phyloP scores from a whole-genome alignment of 2,113 vertebrate species.

The Nibea coibor region DNA sequence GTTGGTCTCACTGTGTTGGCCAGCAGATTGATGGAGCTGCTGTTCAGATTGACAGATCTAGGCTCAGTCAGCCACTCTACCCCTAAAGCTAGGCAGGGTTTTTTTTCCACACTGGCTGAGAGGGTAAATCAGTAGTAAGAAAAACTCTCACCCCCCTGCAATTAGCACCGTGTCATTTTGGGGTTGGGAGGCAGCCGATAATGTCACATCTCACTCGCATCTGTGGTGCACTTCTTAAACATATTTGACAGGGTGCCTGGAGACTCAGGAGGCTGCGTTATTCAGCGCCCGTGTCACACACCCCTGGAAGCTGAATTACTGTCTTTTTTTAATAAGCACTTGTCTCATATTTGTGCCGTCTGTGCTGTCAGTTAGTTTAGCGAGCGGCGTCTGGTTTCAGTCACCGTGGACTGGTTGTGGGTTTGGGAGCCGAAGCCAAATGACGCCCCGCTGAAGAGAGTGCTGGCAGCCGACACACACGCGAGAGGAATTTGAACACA shows the following conservation, averaged over 20 bases:
- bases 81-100: slow-evolving; percentile 20
- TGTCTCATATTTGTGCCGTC: slow-evolving; percentile 44
- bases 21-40: slow-evolving; percentile 64
- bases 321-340: slow-evolving; percentile 51
- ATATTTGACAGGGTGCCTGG: slow-evolving; percentile 34
- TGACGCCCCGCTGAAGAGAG: slow-evolving; percentile 41
- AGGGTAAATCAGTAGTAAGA: slow-evolving; percentile 44
- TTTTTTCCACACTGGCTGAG: slow-evolving; percentile 10
- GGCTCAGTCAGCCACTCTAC: slow-evolving; percentile 48
- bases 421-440: slow-evolving; percentile 38
- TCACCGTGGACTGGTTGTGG: slow-evolving; percentile 32
- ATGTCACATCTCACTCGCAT: slow-evolving; percentile 46
- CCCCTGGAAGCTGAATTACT: slow-evolving; percentile 31
- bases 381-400: slow-evolving; percentile 54
- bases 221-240: slow-evolving; percentile 37
- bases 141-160: slow-evolving; percentile 50
- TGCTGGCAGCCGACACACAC: slow-evolving; percentile 44
- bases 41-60: slow-evolving; percentile 64
- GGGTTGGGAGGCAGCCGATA: slow-evolving; percentile 40
- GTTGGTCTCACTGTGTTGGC: slow-evolving; percentile 42
- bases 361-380: slow-evolving; percentile 44
- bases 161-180: slow-evolving; percentile 66
- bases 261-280: slow-evolving; percentile 27
- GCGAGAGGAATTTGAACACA: slow-evolving; percentile 61
- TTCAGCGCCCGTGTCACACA: slow-evolving; percentile 25